phyloP scores from a whole-genome alignment of 2,797 vertebrate genomes.

The Oryzias sinensis region DNA sequence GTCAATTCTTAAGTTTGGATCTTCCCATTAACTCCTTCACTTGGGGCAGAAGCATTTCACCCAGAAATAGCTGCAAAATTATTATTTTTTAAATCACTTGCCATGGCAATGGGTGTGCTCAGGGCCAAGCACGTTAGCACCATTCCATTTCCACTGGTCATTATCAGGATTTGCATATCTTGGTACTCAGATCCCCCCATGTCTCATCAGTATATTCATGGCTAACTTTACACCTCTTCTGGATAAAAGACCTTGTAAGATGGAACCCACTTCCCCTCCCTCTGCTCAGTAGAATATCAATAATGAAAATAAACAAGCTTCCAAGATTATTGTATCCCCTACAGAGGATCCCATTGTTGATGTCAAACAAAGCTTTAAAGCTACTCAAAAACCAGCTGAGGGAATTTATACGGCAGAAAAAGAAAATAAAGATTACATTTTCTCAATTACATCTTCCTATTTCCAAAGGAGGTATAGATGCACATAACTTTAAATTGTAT shows the following conservation, averaged over 20 bases:
- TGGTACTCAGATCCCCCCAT: too few species aligned
- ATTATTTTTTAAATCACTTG: too few species aligned
- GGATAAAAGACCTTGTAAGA: not conserved
- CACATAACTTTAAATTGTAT: not conserved
- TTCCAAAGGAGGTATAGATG: not conserved
- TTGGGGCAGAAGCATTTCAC: too few species aligned
- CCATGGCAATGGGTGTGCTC: too few species aligned
- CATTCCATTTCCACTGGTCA: too few species aligned
- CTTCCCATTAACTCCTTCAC: too few species aligned
- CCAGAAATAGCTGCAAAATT: too few species aligned
- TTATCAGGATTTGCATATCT: too few species aligned
- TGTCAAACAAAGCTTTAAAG: not conserved
- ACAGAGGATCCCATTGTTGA: not conserved
- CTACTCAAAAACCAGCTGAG: not conserved
- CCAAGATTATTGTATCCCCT: conserved; percentile 1
- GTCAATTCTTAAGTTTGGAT: too few species aligned
- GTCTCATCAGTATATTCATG: too few species aligned
- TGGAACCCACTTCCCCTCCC: not conserved
- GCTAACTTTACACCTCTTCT: too few species aligned
- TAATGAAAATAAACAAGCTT: not conserved
- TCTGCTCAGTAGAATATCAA: not conserved
- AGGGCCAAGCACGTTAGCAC: too few species aligned
- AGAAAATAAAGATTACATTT: not conserved
- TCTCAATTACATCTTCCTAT: not conserved
- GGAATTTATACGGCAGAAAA: conserved; percentile 2